A percentile compares a stretch with the other conserved stretches of the same genome.
Evolutionary conservation across 2,113 vertebrate species (phyloP).

Genomic region (Furnarius figulus): DNA sequence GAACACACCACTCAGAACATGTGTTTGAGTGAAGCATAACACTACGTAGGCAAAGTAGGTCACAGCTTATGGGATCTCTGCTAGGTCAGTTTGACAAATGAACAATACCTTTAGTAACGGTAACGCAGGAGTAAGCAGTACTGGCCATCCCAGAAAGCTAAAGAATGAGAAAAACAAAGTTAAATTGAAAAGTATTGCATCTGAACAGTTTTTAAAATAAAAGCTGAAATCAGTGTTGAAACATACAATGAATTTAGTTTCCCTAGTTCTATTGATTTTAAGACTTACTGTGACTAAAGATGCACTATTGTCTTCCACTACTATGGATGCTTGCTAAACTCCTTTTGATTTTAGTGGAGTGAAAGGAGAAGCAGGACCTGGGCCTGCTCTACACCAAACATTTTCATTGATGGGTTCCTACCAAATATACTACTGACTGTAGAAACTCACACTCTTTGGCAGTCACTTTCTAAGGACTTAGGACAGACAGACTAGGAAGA

Average conservation of each 20-base stretch:
- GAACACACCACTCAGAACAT: background rate
- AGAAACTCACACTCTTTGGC: background rate
- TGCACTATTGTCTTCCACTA: background rate
- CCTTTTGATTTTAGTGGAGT: background rate
- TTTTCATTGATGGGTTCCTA: background rate
- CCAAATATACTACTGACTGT: background rate
- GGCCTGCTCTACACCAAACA: background rate
- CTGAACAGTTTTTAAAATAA: background rate
- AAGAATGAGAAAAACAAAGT: background rate
- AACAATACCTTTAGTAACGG: background rate
- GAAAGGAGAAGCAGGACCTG: background rate
- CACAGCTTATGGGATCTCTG: background rate
- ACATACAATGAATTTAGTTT: background rate
- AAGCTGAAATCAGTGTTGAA: background rate
- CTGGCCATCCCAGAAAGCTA: slow-evolving; percentile 56
- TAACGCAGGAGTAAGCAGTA: background rate
- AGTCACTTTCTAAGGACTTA: background rate
- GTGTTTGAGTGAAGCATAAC: background rate
- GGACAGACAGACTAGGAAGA: background rate
- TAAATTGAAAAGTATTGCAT: background rate
- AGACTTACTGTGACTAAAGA: background rate
- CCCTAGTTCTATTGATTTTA: background rate
- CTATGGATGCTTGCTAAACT: background rate
- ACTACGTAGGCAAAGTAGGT: background rate
- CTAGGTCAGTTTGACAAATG: background rate